These are phyloP conservation scores for Astreopora myriophthalma DNA, from an alignment of 64 coral and sea anemone genomes.

Conservation along the genomic window DNA sequence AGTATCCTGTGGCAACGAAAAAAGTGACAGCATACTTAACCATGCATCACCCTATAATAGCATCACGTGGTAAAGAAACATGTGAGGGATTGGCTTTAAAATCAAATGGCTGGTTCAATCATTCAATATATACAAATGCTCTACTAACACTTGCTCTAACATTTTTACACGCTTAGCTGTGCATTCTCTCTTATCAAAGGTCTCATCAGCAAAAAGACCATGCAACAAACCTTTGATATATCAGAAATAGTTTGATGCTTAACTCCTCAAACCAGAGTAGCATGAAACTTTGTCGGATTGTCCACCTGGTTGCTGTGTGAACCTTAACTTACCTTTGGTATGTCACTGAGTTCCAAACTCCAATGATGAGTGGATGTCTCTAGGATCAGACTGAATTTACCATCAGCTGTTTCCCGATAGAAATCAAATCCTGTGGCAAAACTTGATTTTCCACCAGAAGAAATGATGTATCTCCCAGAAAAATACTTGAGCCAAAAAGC, in stretches of 20 bases:
- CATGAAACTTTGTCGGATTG: no score
- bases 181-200: background rate
- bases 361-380: constrained; percentile 68
- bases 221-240: constrained; percentile 37
- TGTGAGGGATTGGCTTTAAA: no score
- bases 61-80: no score
- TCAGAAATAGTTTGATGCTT: no score
- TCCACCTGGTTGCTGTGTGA: no score
- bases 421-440: constrained; percentile 87
- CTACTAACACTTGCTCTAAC: no score
- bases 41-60: no score
- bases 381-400: constrained; percentile 57
- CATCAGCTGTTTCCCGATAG: constrained; percentile 45
- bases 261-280: no score
- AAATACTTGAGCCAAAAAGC: constrained; percentile 83
- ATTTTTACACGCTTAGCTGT: no score
- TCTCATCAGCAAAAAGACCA: background rate
- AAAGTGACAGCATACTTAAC: background rate
- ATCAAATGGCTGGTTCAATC: no score
- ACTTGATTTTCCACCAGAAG: constrained; percentile 83
- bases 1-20: background rate
- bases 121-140: no score
- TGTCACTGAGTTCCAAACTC: constrained; percentile 54
- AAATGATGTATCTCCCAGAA: constrained; percentile 79
- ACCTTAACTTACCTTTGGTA: constrained; percentile 58